phyloP scores from a whole-genome alignment of 92 coral and sea anemone species.

The Isaurus tuberculatus region DNA sequence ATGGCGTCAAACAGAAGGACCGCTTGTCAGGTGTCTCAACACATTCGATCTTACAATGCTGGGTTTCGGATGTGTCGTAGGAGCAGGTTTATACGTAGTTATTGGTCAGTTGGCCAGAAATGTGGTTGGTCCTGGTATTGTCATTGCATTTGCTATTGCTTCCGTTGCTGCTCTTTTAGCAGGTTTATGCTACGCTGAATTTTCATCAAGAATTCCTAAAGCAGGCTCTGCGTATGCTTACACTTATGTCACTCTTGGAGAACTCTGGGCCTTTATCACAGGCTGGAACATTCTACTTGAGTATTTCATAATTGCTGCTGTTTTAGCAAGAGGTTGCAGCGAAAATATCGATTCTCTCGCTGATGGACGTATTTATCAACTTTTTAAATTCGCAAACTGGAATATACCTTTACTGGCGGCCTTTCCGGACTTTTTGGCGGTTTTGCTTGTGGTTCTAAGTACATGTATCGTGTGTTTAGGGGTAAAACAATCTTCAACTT shows the following conservation, averaged over 20 bases:
- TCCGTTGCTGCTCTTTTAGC: slow-evolving; percentile 81
- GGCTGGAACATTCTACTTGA: slow-evolving; percentile 91
- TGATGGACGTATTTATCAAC: slow-evolving; percentile 53
- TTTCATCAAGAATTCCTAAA: slow-evolving; percentile 79
- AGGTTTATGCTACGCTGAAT: slow-evolving; percentile 89
- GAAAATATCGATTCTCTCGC: slow-evolving; percentile 76
- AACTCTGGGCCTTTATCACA: slow-evolving; percentile 79
- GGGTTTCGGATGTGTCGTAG: slow-evolving; percentile 24
- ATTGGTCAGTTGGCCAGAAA: slow-evolving; percentile 87
- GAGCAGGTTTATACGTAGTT: slow-evolving; percentile 50
- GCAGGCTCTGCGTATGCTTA: slow-evolving; percentile 90
- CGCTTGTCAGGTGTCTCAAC: slow-evolving; percentile 24
- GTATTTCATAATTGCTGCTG: slow-evolving; percentile 73
- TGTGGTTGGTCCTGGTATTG: slow-evolving; percentile 84
- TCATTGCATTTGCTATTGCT: slow-evolving; percentile 85
- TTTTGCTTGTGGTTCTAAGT: slow-evolving; percentile 63
- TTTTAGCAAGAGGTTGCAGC: slow-evolving; percentile 81
- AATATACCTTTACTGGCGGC: slow-evolving; percentile 51
- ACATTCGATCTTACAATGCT: slow-evolving; percentile 26
- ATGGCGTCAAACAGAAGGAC: slow-evolving; percentile 17
- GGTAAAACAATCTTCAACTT: slow-evolving; percentile 70
- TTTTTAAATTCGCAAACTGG: slow-evolving; percentile 65
- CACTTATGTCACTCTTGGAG: slow-evolving; percentile 86
- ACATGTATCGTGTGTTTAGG: slow-evolving; percentile 73
- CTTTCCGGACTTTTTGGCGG: slow-evolving; percentile 50